A percentile compares a stretch with the other conserved stretches of the same genome.
phyloP scores from a whole-genome alignment of 1,140 invertebrate genomes.

The Coenobita brevimanus region DNA sequence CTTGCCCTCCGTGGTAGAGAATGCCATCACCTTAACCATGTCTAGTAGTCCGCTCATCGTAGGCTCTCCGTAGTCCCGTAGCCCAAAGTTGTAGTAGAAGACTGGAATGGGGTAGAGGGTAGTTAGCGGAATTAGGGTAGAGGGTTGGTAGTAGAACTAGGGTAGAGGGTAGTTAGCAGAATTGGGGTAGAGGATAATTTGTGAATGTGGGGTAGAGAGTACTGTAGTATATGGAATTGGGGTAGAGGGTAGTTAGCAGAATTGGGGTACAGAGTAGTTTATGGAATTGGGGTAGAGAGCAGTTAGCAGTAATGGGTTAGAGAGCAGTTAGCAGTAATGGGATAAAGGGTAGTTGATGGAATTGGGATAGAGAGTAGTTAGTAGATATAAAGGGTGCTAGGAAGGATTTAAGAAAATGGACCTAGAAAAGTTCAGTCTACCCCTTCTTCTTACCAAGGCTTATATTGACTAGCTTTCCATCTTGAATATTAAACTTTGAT shows the following conservation, averaged over 20 bases:
- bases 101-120: conserved; percentile 75
- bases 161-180: not conserved
- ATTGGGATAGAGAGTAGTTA: not conserved
- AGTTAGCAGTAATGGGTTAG: not conserved
- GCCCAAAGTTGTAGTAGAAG: conserved; percentile 90
- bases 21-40: conserved; percentile 89
- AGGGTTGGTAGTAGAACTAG: no score
- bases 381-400: not conserved
- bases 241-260: not conserved
- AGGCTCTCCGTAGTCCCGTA: conserved; percentile 88
- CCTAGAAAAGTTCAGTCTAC: not conserved
- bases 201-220: not conserved
- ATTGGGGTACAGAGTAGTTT: not conserved
- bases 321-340: not conserved
- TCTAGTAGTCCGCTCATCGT: conserved; percentile 84
- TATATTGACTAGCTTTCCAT: no score
- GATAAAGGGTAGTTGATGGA: not conserved
- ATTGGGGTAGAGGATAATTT: not conserved
- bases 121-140: no score
- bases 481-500: no score
- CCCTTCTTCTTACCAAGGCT: not conserved
- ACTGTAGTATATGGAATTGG: no score
- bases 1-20: conserved; percentile 86
- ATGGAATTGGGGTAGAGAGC: not conserved
- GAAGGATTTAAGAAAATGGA: not conserved